Conservation (phyloP, 2,888 invertebrate genomes). For the Patella caerulea region DNA sequence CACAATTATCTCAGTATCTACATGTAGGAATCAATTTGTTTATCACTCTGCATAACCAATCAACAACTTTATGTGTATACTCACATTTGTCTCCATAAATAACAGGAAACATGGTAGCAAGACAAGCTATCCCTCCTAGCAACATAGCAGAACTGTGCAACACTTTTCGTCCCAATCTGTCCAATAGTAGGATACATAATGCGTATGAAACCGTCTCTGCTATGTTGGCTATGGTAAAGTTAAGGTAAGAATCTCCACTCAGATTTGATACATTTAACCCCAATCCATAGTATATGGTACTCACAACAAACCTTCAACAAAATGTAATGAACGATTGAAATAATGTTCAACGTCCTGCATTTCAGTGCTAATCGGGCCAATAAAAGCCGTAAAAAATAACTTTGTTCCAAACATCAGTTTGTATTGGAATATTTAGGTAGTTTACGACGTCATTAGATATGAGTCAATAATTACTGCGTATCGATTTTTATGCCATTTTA, state of each 20-base stretch:
- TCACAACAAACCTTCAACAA: slow-evolving; percentile 50
- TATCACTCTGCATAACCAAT: no score
- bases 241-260: slow-evolving; percentile 57
- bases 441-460: no score
- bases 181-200: slow-evolving; percentile 51
- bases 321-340: no score
- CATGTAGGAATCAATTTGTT: no score
- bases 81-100: slow-evolving; percentile 30
- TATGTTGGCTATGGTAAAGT: slow-evolving; percentile 54
- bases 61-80: neutral
- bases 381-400: no score
- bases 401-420: no score
- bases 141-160: slow-evolving; percentile 47
- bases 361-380: no score
- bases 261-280: slow-evolving; percentile 54
- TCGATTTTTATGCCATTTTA: no score
- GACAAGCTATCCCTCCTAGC: slow-evolving; percentile 48
- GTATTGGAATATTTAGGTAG: no score
- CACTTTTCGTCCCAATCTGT: slow-evolving; percentile 51
- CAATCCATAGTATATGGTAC: slow-evolving; percentile 62
- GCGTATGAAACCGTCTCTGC: slow-evolving; percentile 55
- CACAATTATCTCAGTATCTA: no score
- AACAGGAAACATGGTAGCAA: slow-evolving; percentile 42
- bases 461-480: no score
- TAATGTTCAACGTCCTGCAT: no score